Percentiles rank a stretch among this genome's conserved stretches.
Conservation (phyloP, 2,797 vertebrate species). For the Diplodus puntazzo region DNA sequence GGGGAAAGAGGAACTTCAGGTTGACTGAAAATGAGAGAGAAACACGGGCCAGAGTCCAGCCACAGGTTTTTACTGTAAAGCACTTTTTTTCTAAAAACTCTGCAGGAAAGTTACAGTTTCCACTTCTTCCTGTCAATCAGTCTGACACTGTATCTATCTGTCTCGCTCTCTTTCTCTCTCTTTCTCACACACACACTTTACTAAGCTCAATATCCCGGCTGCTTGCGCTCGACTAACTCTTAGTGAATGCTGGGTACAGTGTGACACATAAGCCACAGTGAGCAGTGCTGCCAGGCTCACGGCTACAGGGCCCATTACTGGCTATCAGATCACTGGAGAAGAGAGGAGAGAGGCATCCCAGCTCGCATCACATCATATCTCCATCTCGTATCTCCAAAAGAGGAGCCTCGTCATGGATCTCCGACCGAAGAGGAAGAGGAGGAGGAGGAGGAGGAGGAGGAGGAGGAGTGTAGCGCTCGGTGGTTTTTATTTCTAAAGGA, state of each 20-base stretch:
- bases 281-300: conserved; percentile 60
- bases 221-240: conserved; percentile 50
- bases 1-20: conserved; percentile 68
- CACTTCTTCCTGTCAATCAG: conserved; percentile 50
- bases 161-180: conserved; percentile 2
- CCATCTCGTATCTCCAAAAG: conserved; percentile 54
- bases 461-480: neutral
- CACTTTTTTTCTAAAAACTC: conserved; percentile 45
- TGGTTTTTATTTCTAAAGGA: neutral
- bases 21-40: conserved; percentile 62
- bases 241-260: conserved; percentile 54
- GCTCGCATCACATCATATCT: conserved; percentile 59
- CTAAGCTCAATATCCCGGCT: conserved; percentile 43
- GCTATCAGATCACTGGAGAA: conserved; percentile 71
- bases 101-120: conserved; percentile 44
- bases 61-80: conserved; percentile 40
- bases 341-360: conserved; percentile 52
- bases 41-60: conserved; percentile 28
- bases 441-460: conserved; percentile 8
- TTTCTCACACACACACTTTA: conserved; percentile 19
- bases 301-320: conserved; percentile 66
- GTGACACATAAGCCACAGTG: conserved; percentile 64
- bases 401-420: conserved; percentile 40
- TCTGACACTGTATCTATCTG: conserved; percentile 25
- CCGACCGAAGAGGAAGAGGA: conserved; percentile 5